Base-by-base conservation (phyloP, 2,797 vertebrate genomes). In the Poecilia gillii region DNA sequence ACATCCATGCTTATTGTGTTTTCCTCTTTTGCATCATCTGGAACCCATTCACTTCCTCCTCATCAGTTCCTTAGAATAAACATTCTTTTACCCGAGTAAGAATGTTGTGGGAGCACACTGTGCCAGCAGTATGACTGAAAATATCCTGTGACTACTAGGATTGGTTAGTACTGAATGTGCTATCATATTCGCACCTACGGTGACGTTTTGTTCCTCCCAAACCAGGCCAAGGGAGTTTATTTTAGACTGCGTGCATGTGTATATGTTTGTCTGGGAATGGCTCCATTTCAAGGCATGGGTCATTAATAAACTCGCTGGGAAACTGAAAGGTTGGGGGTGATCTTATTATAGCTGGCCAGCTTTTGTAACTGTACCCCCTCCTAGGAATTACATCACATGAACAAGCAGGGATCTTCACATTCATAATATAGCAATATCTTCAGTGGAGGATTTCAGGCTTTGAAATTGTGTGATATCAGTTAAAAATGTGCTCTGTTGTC, bases 191-290 rank as follows among this genome's bases (percentile, higher is more conserved):
- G 57, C 82, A 87, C 87, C 74, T 43, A 71, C 87, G 53, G 81
- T 90, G 86, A 90, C 88, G 90, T 91, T 89, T 89, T 90, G 89
- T 92, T 88, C 82, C 77, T 76, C 81, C 81, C n/a, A 77, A 89
- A 87, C 78, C 74, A 72, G 88, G 85, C 55, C 59, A n/a, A 77
- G 76, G 75, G 53, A 41, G 80, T 89, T 92, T 95, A 93, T 95
- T 91, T 91, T 93, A 92, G 89, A 84, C 28, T 57, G 76, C 81
- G 74, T 74, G 76, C 36, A 8, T 87, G 85, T 76, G 74, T 77
- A 64, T 85, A 78, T 55, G 74, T 84, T 70, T 0, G 66, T 87
- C 46, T 77, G 79, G 88, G 79, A 86, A 89, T 66, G 84, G 88
- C 81, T 90, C 83, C 68, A 72, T 87, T 90, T 90, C 80, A 88